Evolutionary conservation across 2,113 vertebrate species (phyloP), one percentile per base, ranked within the genome.

Genomic region (Mungos mungo): DNA sequence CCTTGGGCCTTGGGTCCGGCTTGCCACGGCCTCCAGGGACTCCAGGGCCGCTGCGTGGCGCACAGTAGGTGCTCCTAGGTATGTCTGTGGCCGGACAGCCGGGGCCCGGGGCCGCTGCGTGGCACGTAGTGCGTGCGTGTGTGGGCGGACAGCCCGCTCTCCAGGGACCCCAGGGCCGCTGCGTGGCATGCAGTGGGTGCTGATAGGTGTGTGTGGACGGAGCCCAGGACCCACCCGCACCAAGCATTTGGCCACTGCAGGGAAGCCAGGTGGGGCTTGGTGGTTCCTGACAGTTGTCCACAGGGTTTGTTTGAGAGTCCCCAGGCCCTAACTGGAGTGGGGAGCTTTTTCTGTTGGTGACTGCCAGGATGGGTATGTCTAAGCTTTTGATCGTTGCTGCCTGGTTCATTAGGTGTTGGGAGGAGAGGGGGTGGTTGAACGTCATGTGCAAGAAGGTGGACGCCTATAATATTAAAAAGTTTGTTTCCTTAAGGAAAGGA

Each of bases 141-240:
- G 3, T 63, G 6, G 8, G 7, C 23, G 1, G 25, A 16, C 1
- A 8, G 18, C 45, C 3, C 2, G 13, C 29, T 11, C 25, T n/a
- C 12, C 0, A 1, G 77, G 3, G n/a, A 41, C 29, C 45, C 47
- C 0, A 13, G 15, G 4, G 4, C 33, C 0, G 9, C 63, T n/a
- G 10, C 7, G 3, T 71, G 71, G 27, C 11, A 0, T 0, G 1
- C 4, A 2, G 1, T 7, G 5, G 35, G 68, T 33, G 25, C 38
- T 77, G 21, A 2, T 38, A 0, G 0, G 63, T 23, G 5, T 50
- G 12, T 11, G 7, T 29, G 76, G 19, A 35, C 0, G 1, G 41
- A 38, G 13, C 0, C 77, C 63, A 3, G 33, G 15, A 16, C 3
- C 9, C n/a, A 4, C 2, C 23, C 23, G 23, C 6, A 10, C 33